phyloP scores from a whole-genome alignment of 2,113 vertebrate species.

The Physeter macrocephalus region DNA sequence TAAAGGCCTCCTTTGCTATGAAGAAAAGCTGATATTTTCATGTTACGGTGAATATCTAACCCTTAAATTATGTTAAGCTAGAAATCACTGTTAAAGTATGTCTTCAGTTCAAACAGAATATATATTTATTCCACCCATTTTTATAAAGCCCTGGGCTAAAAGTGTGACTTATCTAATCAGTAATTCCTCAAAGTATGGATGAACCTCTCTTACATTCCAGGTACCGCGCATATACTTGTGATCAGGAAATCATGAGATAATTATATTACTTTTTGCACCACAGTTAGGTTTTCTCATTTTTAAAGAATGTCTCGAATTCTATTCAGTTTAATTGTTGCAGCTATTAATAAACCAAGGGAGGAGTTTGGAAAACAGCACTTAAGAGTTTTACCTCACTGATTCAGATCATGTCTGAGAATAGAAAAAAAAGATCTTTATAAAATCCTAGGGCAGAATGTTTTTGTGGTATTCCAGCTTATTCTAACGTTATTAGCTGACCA shows the following conservation, averaged over 20 bases:
- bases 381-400: not conserved
- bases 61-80: not conserved
- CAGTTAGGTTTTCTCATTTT: slow-evolving; percentile 22
- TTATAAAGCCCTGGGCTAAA: not conserved
- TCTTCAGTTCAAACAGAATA: not conserved
- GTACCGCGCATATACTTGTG: not conserved
- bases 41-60: not conserved
- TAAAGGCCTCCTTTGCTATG: not conserved
- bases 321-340: slow-evolving; percentile 55
- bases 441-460: not conserved
- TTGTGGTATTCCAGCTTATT: not conserved
- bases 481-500: not conserved
- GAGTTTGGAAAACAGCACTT: not conserved
- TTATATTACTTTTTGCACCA: slow-evolving; percentile 15
- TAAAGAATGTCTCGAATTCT: slow-evolving; percentile 37
- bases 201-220: not conserved
- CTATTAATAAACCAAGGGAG: slow-evolving; percentile 35
- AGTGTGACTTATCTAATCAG: not conserved
- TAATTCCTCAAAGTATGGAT: not conserved
- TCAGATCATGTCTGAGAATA: not conserved
- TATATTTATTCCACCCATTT: not conserved
- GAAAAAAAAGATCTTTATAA: not conserved
- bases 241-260: slow-evolving; percentile 42
- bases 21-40: not conserved
- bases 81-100: not conserved